Percentiles rank a stretch among this genome's conserved stretches.
These are phyloP conservation scores for Urocitellus parryii DNA, from an alignment of 2,113 vertebrate genomes.

Conservation along the genomic window DNA sequence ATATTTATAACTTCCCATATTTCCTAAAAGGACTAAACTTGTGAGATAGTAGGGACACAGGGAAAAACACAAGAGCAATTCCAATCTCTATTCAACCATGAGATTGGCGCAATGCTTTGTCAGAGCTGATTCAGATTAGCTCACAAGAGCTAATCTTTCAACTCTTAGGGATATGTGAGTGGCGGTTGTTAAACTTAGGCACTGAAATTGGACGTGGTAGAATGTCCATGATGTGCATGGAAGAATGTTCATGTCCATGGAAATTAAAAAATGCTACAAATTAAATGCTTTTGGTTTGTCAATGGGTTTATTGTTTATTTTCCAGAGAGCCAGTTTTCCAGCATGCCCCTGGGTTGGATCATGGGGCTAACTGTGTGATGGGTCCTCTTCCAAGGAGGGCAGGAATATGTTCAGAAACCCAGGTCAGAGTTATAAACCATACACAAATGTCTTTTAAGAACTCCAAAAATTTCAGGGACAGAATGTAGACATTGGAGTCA, in stretches of 20 bases:
- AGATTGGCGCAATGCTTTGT: neutral
- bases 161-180: neutral
- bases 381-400: neutral
- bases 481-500: neutral
- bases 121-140: neutral
- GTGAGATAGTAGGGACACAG: neutral
- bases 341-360: neutral
- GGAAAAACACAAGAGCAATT: neutral
- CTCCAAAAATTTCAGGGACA: neutral
- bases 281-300: neutral
- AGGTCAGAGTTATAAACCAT: neutral
- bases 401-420: neutral
- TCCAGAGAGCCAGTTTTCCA: neutral
- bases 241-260: neutral
- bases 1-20: neutral
- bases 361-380: too few relatives aligned
- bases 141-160: neutral
- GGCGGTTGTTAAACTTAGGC: neutral
- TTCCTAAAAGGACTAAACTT: neutral
- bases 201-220: neutral
- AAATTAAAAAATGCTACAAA: neutral
- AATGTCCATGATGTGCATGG: neutral
- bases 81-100: too few relatives aligned
- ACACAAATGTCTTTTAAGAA: neutral
- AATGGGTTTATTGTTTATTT: neutral